Conservation (phyloP, 2,113 vertebrate species). For the Rostratula benghalensis region DNA sequence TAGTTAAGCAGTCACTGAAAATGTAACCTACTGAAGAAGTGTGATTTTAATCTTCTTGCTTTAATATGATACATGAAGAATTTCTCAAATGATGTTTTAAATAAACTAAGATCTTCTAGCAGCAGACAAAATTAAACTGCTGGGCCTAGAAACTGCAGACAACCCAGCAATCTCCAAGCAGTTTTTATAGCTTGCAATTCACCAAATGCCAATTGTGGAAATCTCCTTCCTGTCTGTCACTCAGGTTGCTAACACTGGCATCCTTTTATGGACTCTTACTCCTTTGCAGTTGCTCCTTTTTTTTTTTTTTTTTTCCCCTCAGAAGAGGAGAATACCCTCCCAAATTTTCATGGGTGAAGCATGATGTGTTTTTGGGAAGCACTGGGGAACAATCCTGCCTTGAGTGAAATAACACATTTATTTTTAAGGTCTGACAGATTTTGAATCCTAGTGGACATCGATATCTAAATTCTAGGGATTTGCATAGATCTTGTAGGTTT, state of each 20-base stretch:
- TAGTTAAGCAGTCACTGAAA: not conserved
- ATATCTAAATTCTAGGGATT: not conserved
- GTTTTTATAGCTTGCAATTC: constrained; percentile 64
- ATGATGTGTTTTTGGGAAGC: not conserved
- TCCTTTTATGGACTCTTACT: constrained; percentile 39
- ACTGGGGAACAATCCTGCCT: not conserved
- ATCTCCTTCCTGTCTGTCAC: constrained; percentile 62
- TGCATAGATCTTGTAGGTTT: not conserved
- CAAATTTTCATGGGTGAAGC: not conserved
- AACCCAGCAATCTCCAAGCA: not conserved
- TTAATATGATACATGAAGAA: not conserved
- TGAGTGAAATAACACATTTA: not conserved
- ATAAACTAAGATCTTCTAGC: not conserved
- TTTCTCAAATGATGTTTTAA: not conserved
- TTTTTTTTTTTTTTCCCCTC: not conserved
- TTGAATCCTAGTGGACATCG: not conserved
- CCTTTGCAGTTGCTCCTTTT: not conserved
- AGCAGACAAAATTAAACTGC: not conserved
- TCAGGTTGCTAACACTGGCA: not conserved
- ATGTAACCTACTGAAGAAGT: not conserved
- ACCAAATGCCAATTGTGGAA: constrained; percentile 36
- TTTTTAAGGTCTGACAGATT: not conserved
- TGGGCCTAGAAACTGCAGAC: not conserved
- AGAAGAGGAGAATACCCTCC: not conserved
- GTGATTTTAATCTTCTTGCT: not conserved